phyloP scores from a whole-genome alignment of 2,888 invertebrate genomes.

The Caenorhabditis sp. region DNA sequence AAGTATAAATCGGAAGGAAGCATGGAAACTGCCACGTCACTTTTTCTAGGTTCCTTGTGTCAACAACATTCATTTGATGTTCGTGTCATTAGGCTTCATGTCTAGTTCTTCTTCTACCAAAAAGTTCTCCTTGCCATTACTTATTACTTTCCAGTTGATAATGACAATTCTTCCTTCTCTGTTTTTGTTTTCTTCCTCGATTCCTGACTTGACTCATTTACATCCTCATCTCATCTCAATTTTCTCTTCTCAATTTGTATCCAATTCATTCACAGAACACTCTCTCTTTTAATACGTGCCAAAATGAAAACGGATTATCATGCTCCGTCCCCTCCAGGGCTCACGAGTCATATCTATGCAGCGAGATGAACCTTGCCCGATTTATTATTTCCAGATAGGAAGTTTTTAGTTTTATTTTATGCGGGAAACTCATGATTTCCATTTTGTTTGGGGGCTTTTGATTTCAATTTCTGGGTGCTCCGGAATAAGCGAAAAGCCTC shows the following conservation, averaged over 20 bases:
- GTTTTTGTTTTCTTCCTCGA: neutral
- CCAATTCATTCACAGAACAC: conserved; percentile 50
- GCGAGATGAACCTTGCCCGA: conserved; percentile 40
- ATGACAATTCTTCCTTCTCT: conserved; percentile 11
- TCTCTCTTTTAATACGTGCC: conserved; percentile 45
- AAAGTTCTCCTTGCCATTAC: conserved; percentile 22
- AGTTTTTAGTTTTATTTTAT: neutral
- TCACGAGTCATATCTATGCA: conserved; percentile 49
- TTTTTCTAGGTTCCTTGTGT: conserved; percentile 35
- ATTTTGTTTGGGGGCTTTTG: conserved; percentile 46
- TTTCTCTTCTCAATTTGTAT: conserved; percentile 20
- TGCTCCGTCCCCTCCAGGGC: conserved; percentile 1
- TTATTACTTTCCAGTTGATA: conserved; percentile 49
- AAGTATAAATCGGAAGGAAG: conserved; percentile 15
- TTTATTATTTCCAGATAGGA: conserved; percentile 20
- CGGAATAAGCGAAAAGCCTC: conserved; percentile 27
- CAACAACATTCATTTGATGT: conserved; percentile 52
- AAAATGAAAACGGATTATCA: conserved; percentile 53
- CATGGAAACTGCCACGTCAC: conserved; percentile 52
- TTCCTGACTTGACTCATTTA: conserved; percentile 15
- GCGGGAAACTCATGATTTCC: conserved; percentile 26
- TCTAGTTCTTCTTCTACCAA: conserved; percentile 38
- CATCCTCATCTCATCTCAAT: conserved; percentile 6
- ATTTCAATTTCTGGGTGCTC: conserved; percentile 38
- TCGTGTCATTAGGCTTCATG: conserved; percentile 48